Conservation (phyloP, 2,797 vertebrate species). For the Enteromius unitaeniatus region DNA sequence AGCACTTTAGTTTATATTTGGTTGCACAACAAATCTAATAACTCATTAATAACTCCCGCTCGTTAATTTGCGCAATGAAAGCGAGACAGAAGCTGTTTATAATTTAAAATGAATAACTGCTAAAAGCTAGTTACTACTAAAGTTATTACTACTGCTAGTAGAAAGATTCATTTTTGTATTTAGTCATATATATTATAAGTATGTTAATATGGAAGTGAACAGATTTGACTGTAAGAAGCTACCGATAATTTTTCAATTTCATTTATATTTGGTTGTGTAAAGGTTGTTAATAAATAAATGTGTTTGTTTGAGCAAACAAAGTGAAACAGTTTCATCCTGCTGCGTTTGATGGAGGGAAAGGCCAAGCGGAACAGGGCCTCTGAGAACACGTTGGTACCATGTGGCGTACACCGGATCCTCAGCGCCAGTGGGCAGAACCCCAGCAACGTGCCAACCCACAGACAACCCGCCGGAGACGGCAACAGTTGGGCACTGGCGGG, state of each 20-base stretch:
- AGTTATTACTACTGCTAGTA: no score
- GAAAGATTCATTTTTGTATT: not conserved
- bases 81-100: constrained; percentile 23
- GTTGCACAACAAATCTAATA: constrained; percentile 37
- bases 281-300: constrained; percentile 51
- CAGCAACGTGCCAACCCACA: constrained; percentile 72
- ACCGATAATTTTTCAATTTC: not conserved
- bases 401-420: constrained; percentile 61
- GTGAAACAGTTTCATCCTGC: constrained; percentile 57
- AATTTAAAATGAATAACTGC: not conserved
- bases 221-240: not conserved
- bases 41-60: no score
- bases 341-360: constrained; percentile 42
- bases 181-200: not conserved
- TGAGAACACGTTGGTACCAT: constrained; percentile 69
- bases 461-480: constrained; percentile 73
- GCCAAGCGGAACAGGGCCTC: constrained; percentile 66
- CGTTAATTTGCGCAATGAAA: constrained; percentile 58
- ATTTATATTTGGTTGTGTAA: constrained; percentile 14
- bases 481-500: constrained; percentile 71
- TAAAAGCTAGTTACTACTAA: not conserved
- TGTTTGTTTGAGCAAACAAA: constrained; percentile 62
- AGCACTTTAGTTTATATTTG: constrained; percentile 42
- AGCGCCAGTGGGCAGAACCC: constrained; percentile 63
- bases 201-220: not conserved